Evolutionary conservation across 2,113 vertebrate species (phyloP).

Genomic region (Pachycephala philippinensis): DNA sequence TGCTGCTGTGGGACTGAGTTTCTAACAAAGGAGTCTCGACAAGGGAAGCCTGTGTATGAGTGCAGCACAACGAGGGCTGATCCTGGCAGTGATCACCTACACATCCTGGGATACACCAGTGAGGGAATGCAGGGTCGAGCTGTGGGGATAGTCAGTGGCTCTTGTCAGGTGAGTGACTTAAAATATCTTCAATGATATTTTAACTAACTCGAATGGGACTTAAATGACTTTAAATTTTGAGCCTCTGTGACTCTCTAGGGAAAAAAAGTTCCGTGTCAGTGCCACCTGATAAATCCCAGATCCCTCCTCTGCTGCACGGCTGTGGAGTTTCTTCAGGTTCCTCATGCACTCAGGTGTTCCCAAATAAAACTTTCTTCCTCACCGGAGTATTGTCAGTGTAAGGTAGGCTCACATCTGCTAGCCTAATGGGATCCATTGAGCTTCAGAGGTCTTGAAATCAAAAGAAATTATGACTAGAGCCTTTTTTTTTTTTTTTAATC

Average conservation of each 20-base stretch:
- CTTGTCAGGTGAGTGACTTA: background rate
- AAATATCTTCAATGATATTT: background rate
- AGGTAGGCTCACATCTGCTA: background rate
- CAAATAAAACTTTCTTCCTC: background rate
- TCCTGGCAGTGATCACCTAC: background rate
- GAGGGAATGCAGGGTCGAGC: background rate
- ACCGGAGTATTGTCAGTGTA: background rate
- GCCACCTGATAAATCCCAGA: background rate
- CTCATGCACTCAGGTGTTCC: background rate
- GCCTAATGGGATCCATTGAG: rapidly evolving
- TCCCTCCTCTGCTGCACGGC: background rate
- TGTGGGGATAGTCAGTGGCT: background rate
- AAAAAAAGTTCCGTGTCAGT: background rate
- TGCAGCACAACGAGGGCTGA: background rate
- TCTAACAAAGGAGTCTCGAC: background rate
- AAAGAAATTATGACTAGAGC: background rate
- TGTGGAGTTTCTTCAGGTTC: background rate
- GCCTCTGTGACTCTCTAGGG: background rate
- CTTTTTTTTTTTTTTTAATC: background rate
- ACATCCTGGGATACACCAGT: background rate
- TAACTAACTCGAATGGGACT: background rate
- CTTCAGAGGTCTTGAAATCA: background rate
- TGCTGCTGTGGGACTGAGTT: background rate
- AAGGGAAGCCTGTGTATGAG: background rate
- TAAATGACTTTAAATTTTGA: background rate